Evolutionary conservation across 2,888 invertebrate species (phyloP), one percentile per base, ranked within the genome.

Genomic region (Andrena marginata): DNA sequence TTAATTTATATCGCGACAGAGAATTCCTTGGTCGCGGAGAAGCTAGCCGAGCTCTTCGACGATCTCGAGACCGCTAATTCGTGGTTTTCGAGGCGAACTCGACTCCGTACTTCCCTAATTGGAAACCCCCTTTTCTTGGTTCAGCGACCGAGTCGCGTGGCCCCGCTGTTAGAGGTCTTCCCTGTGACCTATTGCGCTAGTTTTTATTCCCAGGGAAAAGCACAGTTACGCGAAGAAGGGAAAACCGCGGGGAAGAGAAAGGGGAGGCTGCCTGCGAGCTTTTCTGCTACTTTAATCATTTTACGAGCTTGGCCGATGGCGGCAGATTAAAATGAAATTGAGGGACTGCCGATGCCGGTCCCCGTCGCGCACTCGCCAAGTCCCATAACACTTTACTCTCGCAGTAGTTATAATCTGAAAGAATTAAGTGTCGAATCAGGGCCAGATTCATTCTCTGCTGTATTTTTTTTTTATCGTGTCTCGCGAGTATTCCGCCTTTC

Each of bases 101-200:
- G 77, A 86, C 76, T 80, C 79, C 84, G 84, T 86, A 89, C 89
- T 90, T 81, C 85, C 82, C 83, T 89, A 90, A 90, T 89, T 91
- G 91, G 86, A 80, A 89, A 85, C 80, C 82, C 72, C 84, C 85
- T 84, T 84, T 80, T 80, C 80, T 80, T 84, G 80, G 81, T 79
- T 79, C 70, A 60, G 70, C 64, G 78, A 77, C 69, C 49, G 35
- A 69, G 77, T 77, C 74, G 79, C 68, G 62, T 64, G 77, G 73
- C 68, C 84, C 82, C 69, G 72, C 65, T 16, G 70, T 65, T 75
- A 82, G 84, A 80, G 72, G 80, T 88, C 82, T 85, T 77, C 75
- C 68, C 56, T 59, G 71, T 87, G 87, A 89, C 84, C 84, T 79
- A 82, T 84, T 84, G 85, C 83, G 60, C 80, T 80, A 77, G 78